Percentiles rank a stretch among this genome's conserved stretches.
These are phyloP conservation scores for Silvanus unidentatus DNA, from an alignment of 2,888 invertebrate genomes.

Conservation along the genomic window DNA sequence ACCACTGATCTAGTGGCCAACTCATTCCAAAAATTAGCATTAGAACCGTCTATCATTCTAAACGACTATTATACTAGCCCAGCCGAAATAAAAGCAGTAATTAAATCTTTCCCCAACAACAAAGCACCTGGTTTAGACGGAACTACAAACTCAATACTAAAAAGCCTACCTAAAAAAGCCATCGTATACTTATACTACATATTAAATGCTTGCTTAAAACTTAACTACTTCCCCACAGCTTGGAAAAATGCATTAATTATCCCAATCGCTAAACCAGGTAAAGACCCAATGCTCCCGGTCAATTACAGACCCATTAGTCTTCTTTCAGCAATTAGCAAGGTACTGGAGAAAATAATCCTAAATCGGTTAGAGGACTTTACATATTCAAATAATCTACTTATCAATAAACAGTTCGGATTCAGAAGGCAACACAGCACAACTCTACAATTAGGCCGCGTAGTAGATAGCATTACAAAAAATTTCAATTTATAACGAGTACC, in stretches of 20 bases:
- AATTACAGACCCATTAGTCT: conserved; percentile 29
- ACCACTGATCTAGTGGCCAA: no score
- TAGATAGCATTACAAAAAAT: conserved; percentile 18
- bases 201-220: conserved; percentile 6
- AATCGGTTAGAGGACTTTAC: conserved; percentile 6
- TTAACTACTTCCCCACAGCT: conserved; percentile 18
- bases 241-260: conserved; percentile 25
- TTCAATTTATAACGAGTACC: conserved; percentile 22
- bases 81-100: conserved; percentile 2
- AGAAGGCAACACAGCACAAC: conserved; percentile 23
- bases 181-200: conserved; percentile 6
- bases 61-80: not conserved
- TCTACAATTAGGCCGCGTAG: conserved; percentile 21
- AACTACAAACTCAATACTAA: conserved; percentile 8
- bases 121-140: conserved; percentile 11
- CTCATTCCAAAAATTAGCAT: no score
- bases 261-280: conserved; percentile 24
- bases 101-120: not conserved
- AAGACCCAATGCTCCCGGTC: conserved; percentile 13
- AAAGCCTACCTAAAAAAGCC: conserved; percentile 5
- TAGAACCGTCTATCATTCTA: no score
- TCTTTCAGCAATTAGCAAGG: conserved; percentile 21
- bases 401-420: conserved; percentile 30
- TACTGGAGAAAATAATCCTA: conserved; percentile 21
- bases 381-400: conserved; percentile 3